Base-by-base conservation (phyloP, 2,888 invertebrate species). In the Gymnoscelis rufifasciata region DNA sequence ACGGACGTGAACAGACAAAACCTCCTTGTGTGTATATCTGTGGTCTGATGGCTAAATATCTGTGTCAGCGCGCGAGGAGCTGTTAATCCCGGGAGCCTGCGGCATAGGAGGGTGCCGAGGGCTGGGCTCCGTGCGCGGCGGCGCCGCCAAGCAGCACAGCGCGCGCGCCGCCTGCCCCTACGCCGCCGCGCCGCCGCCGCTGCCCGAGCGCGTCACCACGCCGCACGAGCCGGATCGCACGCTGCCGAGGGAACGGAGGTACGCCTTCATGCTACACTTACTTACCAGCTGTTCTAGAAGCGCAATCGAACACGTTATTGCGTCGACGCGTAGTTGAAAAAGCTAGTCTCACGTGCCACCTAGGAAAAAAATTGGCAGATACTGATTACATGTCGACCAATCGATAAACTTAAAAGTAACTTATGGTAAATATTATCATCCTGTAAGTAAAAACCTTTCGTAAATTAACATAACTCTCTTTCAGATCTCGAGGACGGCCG, bases 81-180 rank as follows among this genome's bases (percentile, higher is more conserved):
- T 91, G 13, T 84, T 84, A 3, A 83, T 90, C 38, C 78, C 82
- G 35, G 90, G 93, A 26, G 91, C 92, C 59, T 97, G 97, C 78
- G 94, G 94, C 4, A 94, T 94, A 30, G 91, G 92, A 28, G 97
- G 97, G 0, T 98, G 98, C 74, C 92, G 93, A 53, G 97, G 97
- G 8, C 91, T 94, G 62, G 97, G 98, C n/a, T 96, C 97, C 70
- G 91, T 92, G 37, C 93, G 92, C 67, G 95, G 95, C 40, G 92
- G 94, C 11, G 92, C 93, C 69, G 92, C 91, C 73, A 90, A 92
- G 52, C 91, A 91, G 39, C 96, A 96, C 82, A 90, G 90, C 43
- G 90, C 90, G 12, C 90, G 91, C n/a, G 90, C 92, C 38, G 90
- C 92, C 44, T 96, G 96, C 73, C 96, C 95, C 0, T 95, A 95